Base-by-base conservation (phyloP, 2,113 vertebrate genomes). In the Notarius lentiginosus region DNA sequence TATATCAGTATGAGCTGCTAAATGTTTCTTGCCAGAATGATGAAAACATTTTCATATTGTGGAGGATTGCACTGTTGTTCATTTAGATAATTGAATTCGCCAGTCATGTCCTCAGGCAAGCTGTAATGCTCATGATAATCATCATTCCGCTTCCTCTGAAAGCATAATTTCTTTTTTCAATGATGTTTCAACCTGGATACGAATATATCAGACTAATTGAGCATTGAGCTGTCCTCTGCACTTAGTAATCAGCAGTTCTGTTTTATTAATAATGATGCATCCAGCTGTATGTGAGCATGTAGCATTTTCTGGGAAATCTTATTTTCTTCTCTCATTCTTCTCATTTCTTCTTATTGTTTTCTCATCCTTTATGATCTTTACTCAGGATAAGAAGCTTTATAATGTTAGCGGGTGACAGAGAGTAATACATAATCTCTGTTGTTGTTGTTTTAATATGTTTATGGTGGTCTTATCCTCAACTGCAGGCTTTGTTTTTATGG, bases 401-500 rank as follows among this genome's bases (percentile, higher is more conserved):
- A 41, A 72, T 60, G 66, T 81, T 12, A 41, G 53, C 27, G 47
- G 75, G 63, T 58, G 79, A 18, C 41, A 18, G n/a, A 11, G 3
- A 77, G 82, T 84, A 58, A 55, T n/a, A 70, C 5, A 30, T 79
- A 60, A 17, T 47, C 83, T 15, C 17, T 55, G 22, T 41, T 41
- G 55, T 56, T 27, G 63, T 51, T 79, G 79, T 41, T 47, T 84
- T 87, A 68, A 75, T 86, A 68, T 55, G 41, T 73, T 85, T 63
- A 82, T 51, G n/a, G 60, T 41, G 77, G n/a, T 11, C 12, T 79
- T 84, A 65, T 58, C 34, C 56, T 87, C 34, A 12, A 51, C 66
- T n/a, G 65, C 82, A 11, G 56, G 14, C 51, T 60, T 87, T 49
- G 79, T 83, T 87, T 86, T 83, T 77, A 82, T 75, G 79, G 84